Evolutionary conservation across 2,797 vertebrate genomes (phyloP).

Genomic region (Artibeus jamaicensis): DNA sequence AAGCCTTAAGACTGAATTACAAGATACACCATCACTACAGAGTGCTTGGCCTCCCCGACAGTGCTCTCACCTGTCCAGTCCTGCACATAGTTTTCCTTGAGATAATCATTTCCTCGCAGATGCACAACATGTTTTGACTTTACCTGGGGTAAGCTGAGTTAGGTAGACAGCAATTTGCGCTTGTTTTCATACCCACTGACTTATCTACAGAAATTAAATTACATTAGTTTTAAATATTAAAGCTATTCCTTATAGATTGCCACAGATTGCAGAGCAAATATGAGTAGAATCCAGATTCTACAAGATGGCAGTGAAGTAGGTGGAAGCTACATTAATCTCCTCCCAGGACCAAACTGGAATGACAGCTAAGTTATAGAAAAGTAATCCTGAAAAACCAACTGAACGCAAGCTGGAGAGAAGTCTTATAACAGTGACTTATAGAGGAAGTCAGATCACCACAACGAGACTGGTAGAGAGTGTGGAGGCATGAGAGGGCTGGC

Average conservation of each 20-base stretch:
- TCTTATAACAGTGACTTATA: not conserved
- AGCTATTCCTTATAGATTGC: not conserved
- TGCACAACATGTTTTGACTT: not conserved
- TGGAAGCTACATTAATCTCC: not conserved
- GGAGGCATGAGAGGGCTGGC: not conserved
- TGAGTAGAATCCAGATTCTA: not conserved
- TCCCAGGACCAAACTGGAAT: not conserved
- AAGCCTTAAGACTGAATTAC: slow-evolving; percentile 32
- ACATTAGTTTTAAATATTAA: not conserved
- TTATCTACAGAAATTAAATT: not conserved
- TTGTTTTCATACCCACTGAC: not conserved
- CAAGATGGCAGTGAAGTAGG: not conserved
- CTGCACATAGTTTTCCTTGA: not conserved
- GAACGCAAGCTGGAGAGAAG: not conserved
- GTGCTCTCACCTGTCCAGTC: slow-evolving; percentile 11
- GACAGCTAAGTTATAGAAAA: not conserved
- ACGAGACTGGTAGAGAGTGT: not conserved
- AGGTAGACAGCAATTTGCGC: not conserved
- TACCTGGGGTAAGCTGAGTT: not conserved
- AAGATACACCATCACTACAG: not conserved
- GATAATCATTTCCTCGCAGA: not conserved
- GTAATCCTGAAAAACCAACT: not conserved
- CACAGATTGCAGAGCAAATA: not conserved
- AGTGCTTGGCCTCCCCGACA: not conserved
- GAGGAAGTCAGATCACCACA: not conserved